Evolutionary conservation across 2,797 vertebrate species (phyloP).

Genomic region (Nyctalus aviator): DNA sequence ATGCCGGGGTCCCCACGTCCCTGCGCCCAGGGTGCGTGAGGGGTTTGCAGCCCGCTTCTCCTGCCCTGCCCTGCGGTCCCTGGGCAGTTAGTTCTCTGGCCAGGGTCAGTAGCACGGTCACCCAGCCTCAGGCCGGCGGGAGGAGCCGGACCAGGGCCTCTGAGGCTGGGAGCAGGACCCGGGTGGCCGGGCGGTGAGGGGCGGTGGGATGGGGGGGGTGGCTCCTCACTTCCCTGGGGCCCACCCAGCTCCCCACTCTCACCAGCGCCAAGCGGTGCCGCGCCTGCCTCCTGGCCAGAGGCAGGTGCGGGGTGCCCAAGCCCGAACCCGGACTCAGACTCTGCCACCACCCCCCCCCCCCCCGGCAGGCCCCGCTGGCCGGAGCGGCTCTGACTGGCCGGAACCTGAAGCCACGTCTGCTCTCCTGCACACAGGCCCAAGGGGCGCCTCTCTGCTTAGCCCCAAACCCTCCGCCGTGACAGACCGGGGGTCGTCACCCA

Average conservation of each 20-base stretch:
- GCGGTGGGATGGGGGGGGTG: too few relatives aligned
- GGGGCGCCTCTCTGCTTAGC: background rate
- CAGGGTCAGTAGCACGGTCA: too few relatives aligned
- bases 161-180: fast-evolving
- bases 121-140: too few relatives aligned
- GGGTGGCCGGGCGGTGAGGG: background rate
- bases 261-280: fast-evolving
- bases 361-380: background rate
- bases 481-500: fast-evolving
- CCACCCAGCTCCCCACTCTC: background rate
- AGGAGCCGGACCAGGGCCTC: background rate
- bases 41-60: too few relatives aligned
- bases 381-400: too few relatives aligned
- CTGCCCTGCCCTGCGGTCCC: fast-evolving
- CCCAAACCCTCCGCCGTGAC: background rate
- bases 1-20: fast-evolving
- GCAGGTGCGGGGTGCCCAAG: background rate
- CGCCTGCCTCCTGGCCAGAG: fast-evolving
- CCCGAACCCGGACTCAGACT: background rate
- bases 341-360: background rate
- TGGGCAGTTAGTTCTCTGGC: too few relatives aligned
- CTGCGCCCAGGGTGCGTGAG: background rate
- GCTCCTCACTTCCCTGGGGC: too few relatives aligned
- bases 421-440: background rate
- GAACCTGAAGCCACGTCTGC: too few relatives aligned